These are phyloP conservation scores for Isotomurus palustris DNA, from an alignment of 2,888 invertebrate species.

Conservation along the genomic window DNA sequence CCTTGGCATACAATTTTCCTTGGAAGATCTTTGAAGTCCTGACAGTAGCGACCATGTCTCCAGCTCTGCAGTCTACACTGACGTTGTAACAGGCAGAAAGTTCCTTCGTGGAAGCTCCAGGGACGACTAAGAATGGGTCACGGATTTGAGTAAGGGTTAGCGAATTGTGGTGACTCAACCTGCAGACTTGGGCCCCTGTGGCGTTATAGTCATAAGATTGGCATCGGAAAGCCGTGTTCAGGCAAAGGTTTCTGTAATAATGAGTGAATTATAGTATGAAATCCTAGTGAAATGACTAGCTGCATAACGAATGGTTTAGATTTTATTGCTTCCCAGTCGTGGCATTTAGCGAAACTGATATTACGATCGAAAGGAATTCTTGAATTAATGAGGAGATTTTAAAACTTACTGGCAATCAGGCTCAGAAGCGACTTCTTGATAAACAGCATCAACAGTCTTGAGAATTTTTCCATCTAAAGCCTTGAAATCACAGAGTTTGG, in stretches of 20 bases:
- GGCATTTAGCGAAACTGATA: too few relatives aligned
- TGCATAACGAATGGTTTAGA: too few relatives aligned
- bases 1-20: conserved; percentile 91
- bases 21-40: conserved; percentile 88
- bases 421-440: conserved; percentile 48
- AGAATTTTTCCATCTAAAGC: conserved; percentile 69
- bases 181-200: conserved; percentile 87
- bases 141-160: conserved; percentile 83
- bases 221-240: conserved; percentile 84
- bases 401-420: conserved; percentile 46
- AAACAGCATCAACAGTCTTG: conserved; percentile 90
- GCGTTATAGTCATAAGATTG: conserved; percentile 92
- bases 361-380: too few relatives aligned
- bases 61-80: conserved; percentile 83
- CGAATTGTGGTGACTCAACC: conserved; percentile 84
- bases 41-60: conserved; percentile 88
- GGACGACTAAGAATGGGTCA: conserved; percentile 85
- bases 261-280: too few relatives aligned
- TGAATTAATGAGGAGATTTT: too few relatives aligned
- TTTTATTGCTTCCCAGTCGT: too few relatives aligned
- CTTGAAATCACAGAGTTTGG: conserved; percentile 89
- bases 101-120: conserved; percentile 87
- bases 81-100: conserved; percentile 91
- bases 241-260: conserved; percentile 72
- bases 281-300: too few relatives aligned